These are phyloP conservation scores for Dendrolimus kikuchii DNA, from an alignment of 1,140 invertebrate species.

Conservation along the genomic window DNA sequence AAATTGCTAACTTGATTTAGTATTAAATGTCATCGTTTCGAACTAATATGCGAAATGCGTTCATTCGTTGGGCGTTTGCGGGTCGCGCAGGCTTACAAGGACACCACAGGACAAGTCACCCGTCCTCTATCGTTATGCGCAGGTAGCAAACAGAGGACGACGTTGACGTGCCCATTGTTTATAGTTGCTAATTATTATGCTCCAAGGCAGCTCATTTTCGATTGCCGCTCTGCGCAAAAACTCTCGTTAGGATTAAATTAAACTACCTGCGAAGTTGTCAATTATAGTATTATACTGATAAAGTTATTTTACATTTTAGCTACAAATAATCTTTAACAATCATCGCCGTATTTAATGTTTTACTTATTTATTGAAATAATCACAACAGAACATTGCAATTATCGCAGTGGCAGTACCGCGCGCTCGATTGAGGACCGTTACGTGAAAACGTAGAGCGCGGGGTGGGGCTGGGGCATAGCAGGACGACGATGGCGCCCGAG, in stretches of 20 bases:
- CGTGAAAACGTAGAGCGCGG: conserved; percentile 61
- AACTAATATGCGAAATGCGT: conserved; percentile 27
- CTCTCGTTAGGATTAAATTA: conserved; percentile 1
- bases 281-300: too few relatives aligned
- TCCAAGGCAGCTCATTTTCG: conserved; percentile 43
- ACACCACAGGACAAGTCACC: conserved; percentile 55
- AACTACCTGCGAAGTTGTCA: conserved; percentile 26
- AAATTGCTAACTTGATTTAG: too few relatives aligned
- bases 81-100: conserved; percentile 35
- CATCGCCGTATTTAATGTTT: conserved; percentile 26
- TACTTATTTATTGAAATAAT: conserved; percentile 30
- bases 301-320: conserved; percentile 1
- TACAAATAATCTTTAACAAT: conserved; percentile 11
- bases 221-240: conserved; percentile 44
- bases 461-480: conserved; percentile 52
- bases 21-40: too few relatives aligned
- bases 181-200: conserved; percentile 67
- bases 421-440: conserved; percentile 71
- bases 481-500: conserved; percentile 54
- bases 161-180: conserved; percentile 59
- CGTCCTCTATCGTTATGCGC: conserved; percentile 61
- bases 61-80: conserved; percentile 14
- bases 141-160: conserved; percentile 63
- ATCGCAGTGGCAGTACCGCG: conserved; percentile 52
- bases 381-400: conserved; percentile 42